phyloP scores from a whole-genome alignment of 1,140 invertebrate species.

The Habropoda laboriosa region DNA sequence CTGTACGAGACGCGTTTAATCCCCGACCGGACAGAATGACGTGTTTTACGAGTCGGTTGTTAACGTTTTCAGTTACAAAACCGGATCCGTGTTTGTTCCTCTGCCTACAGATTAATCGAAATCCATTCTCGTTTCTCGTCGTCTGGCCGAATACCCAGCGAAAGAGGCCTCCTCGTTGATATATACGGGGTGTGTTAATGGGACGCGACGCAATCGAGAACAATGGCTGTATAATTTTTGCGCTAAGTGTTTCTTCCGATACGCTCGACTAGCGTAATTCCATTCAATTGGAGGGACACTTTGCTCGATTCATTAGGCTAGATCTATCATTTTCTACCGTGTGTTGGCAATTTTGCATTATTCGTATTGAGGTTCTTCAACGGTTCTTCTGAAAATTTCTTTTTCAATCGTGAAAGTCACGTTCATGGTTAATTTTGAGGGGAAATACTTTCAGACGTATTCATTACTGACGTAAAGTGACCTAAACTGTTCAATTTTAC shows the following conservation, averaged over 20 bases:
- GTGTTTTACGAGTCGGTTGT: constrained; percentile 46
- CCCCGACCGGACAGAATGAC: constrained; percentile 11
- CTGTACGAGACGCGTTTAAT: constrained; percentile 38
- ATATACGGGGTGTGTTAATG: constrained; percentile 14
- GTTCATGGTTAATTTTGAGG: too few relatives aligned
- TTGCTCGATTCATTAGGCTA: too few relatives aligned
- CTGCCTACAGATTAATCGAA: constrained; percentile 42
- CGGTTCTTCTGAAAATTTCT: too few relatives aligned
- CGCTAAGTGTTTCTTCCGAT: not conserved
- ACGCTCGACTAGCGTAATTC: not conserved
- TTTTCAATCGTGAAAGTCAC: too few relatives aligned
- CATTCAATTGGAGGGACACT: not conserved
- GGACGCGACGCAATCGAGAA: not conserved
- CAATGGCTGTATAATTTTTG: not conserved
- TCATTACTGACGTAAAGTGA: too few relatives aligned
- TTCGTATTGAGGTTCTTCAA: too few relatives aligned
- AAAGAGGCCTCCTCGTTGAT: not conserved
- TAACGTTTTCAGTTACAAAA: constrained; percentile 42
- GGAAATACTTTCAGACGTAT: too few relatives aligned
- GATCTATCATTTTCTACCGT: too few relatives aligned
- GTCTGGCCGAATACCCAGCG: not conserved
- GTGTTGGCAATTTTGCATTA: too few relatives aligned
- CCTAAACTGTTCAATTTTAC: too few relatives aligned
- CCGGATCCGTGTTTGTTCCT: constrained; percentile 34
- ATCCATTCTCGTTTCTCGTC: constrained; percentile 5